Conservation (phyloP, 2,113 vertebrate species). For the Todiramphus saurophagus region DNA sequence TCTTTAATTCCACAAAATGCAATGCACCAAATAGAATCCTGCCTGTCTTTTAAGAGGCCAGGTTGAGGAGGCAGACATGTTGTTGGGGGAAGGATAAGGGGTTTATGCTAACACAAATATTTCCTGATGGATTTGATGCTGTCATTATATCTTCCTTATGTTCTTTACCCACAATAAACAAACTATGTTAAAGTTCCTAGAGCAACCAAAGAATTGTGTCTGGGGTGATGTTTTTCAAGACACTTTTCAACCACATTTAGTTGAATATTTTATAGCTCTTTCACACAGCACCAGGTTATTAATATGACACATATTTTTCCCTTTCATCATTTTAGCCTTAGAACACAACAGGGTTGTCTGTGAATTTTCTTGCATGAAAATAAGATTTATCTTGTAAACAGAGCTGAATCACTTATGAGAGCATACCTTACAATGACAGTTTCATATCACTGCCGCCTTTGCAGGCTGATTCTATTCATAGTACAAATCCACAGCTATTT, state of each 20-base stretch:
- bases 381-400: constrained; percentile 46
- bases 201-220: constrained; percentile 33
- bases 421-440: constrained; percentile 32
- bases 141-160: neutral
- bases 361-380: constrained; percentile 24
- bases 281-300: constrained; percentile 49
- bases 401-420: constrained; percentile 58
- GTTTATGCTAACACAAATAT: constrained; percentile 58
- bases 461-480: constrained; percentile 33
- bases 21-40: constrained; percentile 67
- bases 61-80: constrained; percentile 24
- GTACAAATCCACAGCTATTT: constrained; percentile 51
- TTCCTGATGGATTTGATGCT: constrained; percentile 41
- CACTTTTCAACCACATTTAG: constrained; percentile 45
- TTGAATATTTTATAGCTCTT: constrained; percentile 60
- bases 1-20: constrained; percentile 71
- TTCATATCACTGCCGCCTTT: constrained; percentile 31
- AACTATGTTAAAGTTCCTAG: constrained; percentile 47
- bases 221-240: constrained; percentile 40
- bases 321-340: constrained; percentile 4
- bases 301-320: constrained; percentile 35
- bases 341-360: constrained; percentile 13
- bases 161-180: constrained; percentile 49
- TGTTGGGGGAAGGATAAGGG: neutral
- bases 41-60: constrained; percentile 59